A percentile compares a stretch with the other conserved stretches of the same genome.
Conservation (phyloP, 1,140 invertebrate species). For the Metaphire vulgaris region DNA sequence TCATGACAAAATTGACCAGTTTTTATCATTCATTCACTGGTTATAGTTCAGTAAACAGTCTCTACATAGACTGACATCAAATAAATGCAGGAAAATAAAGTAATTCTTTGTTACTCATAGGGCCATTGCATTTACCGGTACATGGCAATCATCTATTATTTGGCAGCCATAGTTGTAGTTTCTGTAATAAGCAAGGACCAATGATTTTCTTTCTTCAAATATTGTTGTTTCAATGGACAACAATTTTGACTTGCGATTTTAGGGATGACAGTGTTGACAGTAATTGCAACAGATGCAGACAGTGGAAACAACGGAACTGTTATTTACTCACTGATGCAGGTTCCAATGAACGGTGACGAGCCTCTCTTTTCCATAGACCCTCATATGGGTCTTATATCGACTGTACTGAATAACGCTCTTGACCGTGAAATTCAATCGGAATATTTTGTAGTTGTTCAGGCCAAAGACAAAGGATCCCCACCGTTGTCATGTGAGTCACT, state of each 20-base stretch:
- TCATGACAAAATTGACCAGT: no score
- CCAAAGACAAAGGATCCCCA: constrained; percentile 85
- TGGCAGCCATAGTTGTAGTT: neutral
- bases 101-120: no score
- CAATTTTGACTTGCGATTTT: neutral
- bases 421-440: constrained; percentile 91
- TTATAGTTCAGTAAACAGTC: no score
- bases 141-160: neutral
- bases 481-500: constrained; percentile 65
- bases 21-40: no score
- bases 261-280: constrained; percentile 26
- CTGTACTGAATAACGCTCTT: constrained; percentile 53
- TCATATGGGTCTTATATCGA: constrained; percentile 27
- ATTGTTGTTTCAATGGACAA: no score
- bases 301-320: constrained; percentile 79
- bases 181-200: neutral
- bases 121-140: no score
- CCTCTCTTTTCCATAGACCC: constrained; percentile 31
- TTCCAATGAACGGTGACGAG: constrained; percentile 16
- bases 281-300: constrained; percentile 81
- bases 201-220: neutral
- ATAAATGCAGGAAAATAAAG: neutral
- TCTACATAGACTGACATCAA: neutral
- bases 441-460: constrained; percentile 81
- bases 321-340: constrained; percentile 32